Conservation (phyloP, 1,140 invertebrate species). For the Plectus sambesii region DNA sequence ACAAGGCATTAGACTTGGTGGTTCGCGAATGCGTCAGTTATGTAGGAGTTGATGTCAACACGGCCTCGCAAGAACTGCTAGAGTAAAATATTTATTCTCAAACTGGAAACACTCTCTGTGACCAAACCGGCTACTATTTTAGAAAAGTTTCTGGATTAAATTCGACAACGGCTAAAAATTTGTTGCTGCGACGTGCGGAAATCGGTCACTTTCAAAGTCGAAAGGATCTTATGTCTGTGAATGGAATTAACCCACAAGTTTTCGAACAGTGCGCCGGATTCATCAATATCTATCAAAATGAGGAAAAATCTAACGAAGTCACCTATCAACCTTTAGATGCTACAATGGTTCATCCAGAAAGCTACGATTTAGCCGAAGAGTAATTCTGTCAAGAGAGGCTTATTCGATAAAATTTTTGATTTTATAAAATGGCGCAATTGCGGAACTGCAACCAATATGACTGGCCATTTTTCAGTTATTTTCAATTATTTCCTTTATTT, state of each 20-base stretch:
- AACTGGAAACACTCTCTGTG: slow-evolving; percentile 4
- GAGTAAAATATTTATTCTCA: slow-evolving; percentile 52
- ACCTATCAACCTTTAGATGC: slow-evolving; percentile 62
- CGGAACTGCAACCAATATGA: slow-evolving; percentile 47
- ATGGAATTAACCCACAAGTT: slow-evolving; percentile 65
- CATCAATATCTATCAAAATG: slow-evolving; percentile 54
- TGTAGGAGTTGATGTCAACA: slow-evolving; percentile 79
- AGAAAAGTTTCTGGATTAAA: slow-evolving; percentile 69
- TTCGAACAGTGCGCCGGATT: slow-evolving; percentile 82
- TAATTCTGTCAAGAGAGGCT: slow-evolving; percentile 42
- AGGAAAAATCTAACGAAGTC: slow-evolving; percentile 29
- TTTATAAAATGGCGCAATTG: slow-evolving; percentile 43
- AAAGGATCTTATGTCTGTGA: slow-evolving; percentile 61
- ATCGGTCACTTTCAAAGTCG: slow-evolving; percentile 62
- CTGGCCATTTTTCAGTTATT: slow-evolving; percentile 46
- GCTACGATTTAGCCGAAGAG: slow-evolving; percentile 61
- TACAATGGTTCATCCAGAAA: slow-evolving; percentile 80
- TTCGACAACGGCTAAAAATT: slow-evolving; percentile 60
- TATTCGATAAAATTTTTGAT: not conserved
- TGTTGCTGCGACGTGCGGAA: slow-evolving; percentile 61
- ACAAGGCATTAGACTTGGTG: slow-evolving; percentile 60
- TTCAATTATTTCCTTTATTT: not conserved
- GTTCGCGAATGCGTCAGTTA: slow-evolving; percentile 71
- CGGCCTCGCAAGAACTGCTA: slow-evolving; percentile 63
- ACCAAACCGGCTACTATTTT: slow-evolving; percentile 31